phyloP scores from a whole-genome alignment of 1,140 invertebrate genomes.

The Harlomillsia oculata region DNA sequence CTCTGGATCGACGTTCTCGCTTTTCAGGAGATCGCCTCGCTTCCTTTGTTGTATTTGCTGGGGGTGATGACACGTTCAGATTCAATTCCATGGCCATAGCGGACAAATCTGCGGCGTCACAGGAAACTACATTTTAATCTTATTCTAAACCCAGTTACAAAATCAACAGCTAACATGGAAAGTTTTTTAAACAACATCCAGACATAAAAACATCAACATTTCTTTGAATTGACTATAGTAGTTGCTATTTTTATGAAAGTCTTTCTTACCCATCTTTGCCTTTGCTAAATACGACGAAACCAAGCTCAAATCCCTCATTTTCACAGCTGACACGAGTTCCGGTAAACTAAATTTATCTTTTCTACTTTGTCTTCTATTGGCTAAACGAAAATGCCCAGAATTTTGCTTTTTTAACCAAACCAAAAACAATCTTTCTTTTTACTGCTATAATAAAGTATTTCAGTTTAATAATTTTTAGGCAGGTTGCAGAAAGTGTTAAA shows the following conservation, averaged over 20 bases:
- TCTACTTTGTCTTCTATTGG: conserved; percentile 18
- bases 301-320: conserved; percentile 27
- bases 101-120: conserved; percentile 27
- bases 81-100: conserved; percentile 29
- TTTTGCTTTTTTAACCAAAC: too few species aligned
- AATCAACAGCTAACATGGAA: too few species aligned
- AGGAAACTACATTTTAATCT: too few species aligned
- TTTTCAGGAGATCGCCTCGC: conserved; percentile 25
- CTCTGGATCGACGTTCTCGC: conserved; percentile 33
- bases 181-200: background rate
- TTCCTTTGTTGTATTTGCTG: conserved; percentile 1
- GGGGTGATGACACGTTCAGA: conserved; percentile 18
- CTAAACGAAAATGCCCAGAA: too few species aligned
- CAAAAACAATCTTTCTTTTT: background rate
- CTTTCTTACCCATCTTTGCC: conserved; percentile 23
- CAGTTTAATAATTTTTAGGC: too few species aligned
- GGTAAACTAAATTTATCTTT: conserved; percentile 25
- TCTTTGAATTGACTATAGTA: too few species aligned
- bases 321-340: conserved; percentile 22
- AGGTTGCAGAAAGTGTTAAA: too few species aligned
- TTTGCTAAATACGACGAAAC: conserved; percentile 26
- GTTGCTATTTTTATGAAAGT: background rate
- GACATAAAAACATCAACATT: background rate
- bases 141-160: background rate
- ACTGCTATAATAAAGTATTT: too few species aligned